Percentiles rank a stretch among this genome's conserved stretches.
Conservation (phyloP, 2,888 invertebrate genomes). For the Eupithecia vulgata region DNA sequence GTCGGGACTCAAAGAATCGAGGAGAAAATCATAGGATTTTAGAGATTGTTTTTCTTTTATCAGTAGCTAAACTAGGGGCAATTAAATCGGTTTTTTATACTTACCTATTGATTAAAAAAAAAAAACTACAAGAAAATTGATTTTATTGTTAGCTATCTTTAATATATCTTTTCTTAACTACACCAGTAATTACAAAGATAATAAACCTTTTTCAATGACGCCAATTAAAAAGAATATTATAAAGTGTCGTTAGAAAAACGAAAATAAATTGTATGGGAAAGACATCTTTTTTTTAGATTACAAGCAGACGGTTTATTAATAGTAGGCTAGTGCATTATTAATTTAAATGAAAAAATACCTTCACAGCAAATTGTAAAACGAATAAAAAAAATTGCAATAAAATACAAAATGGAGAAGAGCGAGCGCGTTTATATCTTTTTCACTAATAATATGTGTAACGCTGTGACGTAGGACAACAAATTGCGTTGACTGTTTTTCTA, state of each 20-base stretch:
- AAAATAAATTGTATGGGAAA: not conserved
- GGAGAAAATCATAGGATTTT: not conserved
- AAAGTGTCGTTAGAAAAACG: not conserved
- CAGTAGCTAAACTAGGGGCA: not conserved
- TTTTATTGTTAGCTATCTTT: not conserved
- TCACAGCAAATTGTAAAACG: not conserved
- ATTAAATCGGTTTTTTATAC: not conserved
- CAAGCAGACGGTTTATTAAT: not conserved
- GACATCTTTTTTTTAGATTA: not conserved
- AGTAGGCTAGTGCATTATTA: not conserved
- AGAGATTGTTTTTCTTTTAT: not conserved
- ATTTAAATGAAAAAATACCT: not conserved
- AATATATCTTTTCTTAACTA: not conserved
- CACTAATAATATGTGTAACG: constrained; percentile 1
- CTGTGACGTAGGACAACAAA: not conserved
- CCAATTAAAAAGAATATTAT: not conserved
- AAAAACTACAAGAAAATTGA: not conserved
- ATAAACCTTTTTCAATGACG: not conserved
- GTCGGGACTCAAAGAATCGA: not conserved
- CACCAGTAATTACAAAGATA: not conserved
- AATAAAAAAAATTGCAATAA: not conserved
- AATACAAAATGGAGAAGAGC: not conserved
- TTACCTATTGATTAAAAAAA: no score
- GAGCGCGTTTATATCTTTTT: constrained; percentile 44
- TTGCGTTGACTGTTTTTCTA: not conserved